These are phyloP conservation scores for Chrysomela aeneicollis DNA, from an alignment of 2,888 invertebrate species.

Conservation along the genomic window DNA sequence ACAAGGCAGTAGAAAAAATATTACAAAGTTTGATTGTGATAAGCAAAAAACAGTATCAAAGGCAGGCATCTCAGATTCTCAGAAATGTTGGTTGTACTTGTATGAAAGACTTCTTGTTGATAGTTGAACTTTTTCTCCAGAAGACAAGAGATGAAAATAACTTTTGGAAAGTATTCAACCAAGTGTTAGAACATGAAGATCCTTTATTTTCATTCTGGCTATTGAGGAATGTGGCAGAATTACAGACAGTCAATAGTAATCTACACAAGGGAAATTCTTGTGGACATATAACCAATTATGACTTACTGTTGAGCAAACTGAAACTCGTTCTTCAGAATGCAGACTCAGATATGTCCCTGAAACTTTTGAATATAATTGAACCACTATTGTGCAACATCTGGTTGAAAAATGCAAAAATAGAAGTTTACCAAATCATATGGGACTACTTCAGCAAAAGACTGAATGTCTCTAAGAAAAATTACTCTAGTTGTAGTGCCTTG, in stretches of 20 bases:
- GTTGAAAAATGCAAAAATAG: slow-evolving; percentile 52
- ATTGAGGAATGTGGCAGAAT: slow-evolving; percentile 47
- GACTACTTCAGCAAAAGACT: slow-evolving; percentile 56
- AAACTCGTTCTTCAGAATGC: slow-evolving; percentile 43
- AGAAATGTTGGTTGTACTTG: slow-evolving; percentile 49
- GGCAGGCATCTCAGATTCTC: slow-evolving; percentile 12
- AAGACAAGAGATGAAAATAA: slow-evolving; percentile 32
- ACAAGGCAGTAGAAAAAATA: slow-evolving; percentile 38
- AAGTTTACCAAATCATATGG: slow-evolving; percentile 57
- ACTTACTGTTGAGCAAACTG: slow-evolving; percentile 49
- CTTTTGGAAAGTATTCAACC: slow-evolving; percentile 56
- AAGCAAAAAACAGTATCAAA: slow-evolving; percentile 42
- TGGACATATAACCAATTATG: slow-evolving; percentile 47
- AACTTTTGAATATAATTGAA: slow-evolving; percentile 49
- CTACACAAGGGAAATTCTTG: slow-evolving; percentile 35
- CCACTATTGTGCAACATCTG: slow-evolving; percentile 53
- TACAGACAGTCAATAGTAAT: slow-evolving; percentile 42
- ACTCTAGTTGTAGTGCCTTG: slow-evolving; percentile 32
- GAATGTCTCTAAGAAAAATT: slow-evolving; percentile 47
- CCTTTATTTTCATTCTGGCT: slow-evolving; percentile 50
- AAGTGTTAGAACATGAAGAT: slow-evolving; percentile 45
- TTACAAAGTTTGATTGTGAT: slow-evolving; percentile 50
- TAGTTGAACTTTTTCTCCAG: slow-evolving; percentile 48
- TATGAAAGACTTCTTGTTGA: slow-evolving; percentile 51
- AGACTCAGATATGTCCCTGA: slow-evolving; percentile 42